Percentiles rank a stretch among this genome's conserved stretches.
These are phyloP conservation scores for Stenurella melanura DNA, from an alignment of 2,888 invertebrate genomes.

Conservation along the genomic window DNA sequence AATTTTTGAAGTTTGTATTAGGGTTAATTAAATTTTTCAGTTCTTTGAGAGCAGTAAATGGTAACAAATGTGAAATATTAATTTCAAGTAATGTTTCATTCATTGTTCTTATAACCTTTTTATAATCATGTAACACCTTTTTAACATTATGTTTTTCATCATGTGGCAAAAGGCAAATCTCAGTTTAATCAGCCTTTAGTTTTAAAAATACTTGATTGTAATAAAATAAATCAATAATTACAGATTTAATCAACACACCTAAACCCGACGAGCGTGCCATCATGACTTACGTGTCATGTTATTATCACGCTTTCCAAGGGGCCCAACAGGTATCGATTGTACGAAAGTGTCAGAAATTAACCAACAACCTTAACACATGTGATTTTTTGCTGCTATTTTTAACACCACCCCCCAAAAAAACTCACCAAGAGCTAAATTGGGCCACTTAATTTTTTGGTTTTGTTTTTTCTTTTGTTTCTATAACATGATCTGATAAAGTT, in stretches of 20 bases:
- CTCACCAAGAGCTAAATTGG: constrained; percentile 43
- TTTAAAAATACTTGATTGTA: neutral
- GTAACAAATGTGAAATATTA: too few relatives aligned
- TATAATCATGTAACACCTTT: neutral
- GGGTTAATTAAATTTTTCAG: too few relatives aligned
- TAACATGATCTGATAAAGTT: constrained; percentile 28
- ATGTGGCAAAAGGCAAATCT: neutral
- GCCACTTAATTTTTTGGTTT: constrained; percentile 44
- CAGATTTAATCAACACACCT: constrained; percentile 99
- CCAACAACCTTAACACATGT: constrained; percentile 48
- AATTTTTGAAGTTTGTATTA: neutral
- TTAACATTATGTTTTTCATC: neutral
- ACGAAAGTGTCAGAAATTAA: constrained; percentile 60
- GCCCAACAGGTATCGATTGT: constrained; percentile 90
- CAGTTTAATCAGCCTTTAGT: neutral
- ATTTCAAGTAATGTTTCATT: too few relatives aligned
- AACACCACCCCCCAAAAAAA: constrained; percentile 35
- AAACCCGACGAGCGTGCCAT: constrained; percentile 99
- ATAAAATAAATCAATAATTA: constrained; percentile 60
- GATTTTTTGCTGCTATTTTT: constrained; percentile 51
- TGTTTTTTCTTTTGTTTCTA: constrained; percentile 50
- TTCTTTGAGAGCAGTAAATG: too few relatives aligned
- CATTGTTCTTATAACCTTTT: too few relatives aligned
- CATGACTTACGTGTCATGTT: constrained; percentile 99
- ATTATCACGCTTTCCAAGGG: constrained; percentile 99